Evolutionary conservation across 2,113 vertebrate genomes (phyloP), one percentile per base, ranked within the genome.

Genomic region (Hiodon tergisus): DNA sequence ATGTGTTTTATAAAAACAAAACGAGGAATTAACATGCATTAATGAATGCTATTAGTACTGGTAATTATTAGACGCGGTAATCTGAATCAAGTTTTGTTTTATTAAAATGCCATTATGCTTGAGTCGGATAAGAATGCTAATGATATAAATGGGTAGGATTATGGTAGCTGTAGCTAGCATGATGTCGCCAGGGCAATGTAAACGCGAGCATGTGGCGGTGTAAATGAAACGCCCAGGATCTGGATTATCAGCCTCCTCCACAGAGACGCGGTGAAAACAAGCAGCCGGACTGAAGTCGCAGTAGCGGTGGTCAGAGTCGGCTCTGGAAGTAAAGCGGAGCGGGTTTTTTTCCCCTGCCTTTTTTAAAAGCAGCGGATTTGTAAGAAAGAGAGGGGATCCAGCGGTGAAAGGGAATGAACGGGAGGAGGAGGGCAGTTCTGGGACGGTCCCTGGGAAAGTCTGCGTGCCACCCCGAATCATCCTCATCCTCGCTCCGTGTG

Each of bases 391-490:
- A 70, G 4, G 6, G 11, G 17, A 11, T 31, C n/a, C 69, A 9
- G 1, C 52, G 6, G 54, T 46, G 46, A 62, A 46, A 13, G 46
- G 47, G 54, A 62, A 4, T 8, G 11, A 57, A 72, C 48, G 58
- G 54, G 69, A 55, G n/a, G 69, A 51, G 62, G 55, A 71, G 53
- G 72, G 59, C 59, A 53, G 50, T 48, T 60, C 70, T n/a, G 14
- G 17, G 46, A 53, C 8, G 2, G 13, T 68, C 31, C 16, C 17
- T 59, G 61, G 69, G 50, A 50, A 69, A 70, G 31, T 62, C 70
- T 52, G 9, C 1, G 0, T 50, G 83, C 65, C 74, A 4, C 73
- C 83, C 74, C 75, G 67, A 71, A 70, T 76, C 60, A 69, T 76
- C 65, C 8, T 72, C 79, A 67, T 63, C 4, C 0, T 65, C 72